Base-by-base conservation (phyloP, 2,888 invertebrate genomes). In the Aphidoletes aphidimyza region DNA sequence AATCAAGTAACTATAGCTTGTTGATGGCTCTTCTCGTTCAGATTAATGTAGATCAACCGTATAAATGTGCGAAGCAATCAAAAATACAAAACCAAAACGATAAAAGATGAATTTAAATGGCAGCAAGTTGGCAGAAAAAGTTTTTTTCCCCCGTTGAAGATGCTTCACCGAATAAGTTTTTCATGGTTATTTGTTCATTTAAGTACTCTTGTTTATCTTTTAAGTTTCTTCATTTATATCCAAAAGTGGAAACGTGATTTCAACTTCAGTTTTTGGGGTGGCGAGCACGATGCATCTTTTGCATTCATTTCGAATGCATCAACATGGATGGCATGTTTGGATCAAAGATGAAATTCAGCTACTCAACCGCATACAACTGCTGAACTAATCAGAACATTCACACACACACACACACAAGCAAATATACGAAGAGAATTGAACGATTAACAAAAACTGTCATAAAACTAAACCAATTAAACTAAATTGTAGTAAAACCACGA, bases 191-290 rank as follows among this genome's bases (percentile, higher is more conserved):
- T 69, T 69, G 69, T 69, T 69, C 26, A 30, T 69, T 26, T 30
- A 69, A 69, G 69, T 34, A 69, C 69, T 69, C 69, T 69, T 69
- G 69, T 69, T 69, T 69, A 69, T 69, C 69, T 69, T 69, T 69
- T 69, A 69, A 69, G 69, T 69, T 69, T 69, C 69, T 69, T 69
- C 69, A 69, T 69, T 69, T 69, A 69, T 69, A 69, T 69, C 30
- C 69, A 69, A 69, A 69, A 69, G 14, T 14, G 42, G 6, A 42
- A 42, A n/a, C 42, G 14, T 69, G 30, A 69, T 30, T 69, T 14
- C 30, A 9, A 17, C 34, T 69, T 30, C 22, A 8, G 0, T 5
- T 26, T 5, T 54, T 26, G 22, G 5, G 2, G 6, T 54, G 2
- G 22, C 22, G n/a, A 47, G 6, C 47, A 5, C 47, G n/a, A n/a